Base-by-base conservation (phyloP, 2,113 vertebrate species). In the Polyodon spathula region DNA sequence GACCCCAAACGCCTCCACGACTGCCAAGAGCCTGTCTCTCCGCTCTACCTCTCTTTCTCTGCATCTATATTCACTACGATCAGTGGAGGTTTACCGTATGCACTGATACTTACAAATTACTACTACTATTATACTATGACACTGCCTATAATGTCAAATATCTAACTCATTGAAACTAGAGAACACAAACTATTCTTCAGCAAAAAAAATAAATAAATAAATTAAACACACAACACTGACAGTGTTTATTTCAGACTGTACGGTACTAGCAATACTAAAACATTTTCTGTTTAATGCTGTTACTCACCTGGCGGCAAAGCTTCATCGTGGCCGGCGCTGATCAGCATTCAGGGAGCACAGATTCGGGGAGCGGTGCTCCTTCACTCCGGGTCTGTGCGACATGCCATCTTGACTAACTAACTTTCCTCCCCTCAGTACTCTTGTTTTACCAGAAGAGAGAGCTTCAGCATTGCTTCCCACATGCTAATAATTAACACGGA, bases 401-500 rank as follows among this genome's bases (percentile, higher is more conserved):
- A 80, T 76, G 73, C 82, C 85, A 84, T 86, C 75, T 81, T 80
- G 72, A 79, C 76, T 77, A 81, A 82, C 77, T 83, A 7, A 12
- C 43, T 83, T 78, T 73, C 68, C 71, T 79, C 68, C 65, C 71
- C 66, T 62, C 72, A 71, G 71, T 68, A 41, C 68, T 73, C 72
- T 61, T 65, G 40, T 75, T 68, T 65, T 71, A 73, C 54, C n/a
- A 44, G 66, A 68, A 63, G 67, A 68, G 70, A 72, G 73, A 7
- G 73, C 79, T 74, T 78, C 78, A 61, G 78, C 72, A 72, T 77
- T 79, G 78, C 86, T 89, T 78, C 82, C 87, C 90, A 91, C 90
- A 90, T 89, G 91, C 80, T 90, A 87, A 86, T 92, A 82, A 92
- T 93, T 94, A 92, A 89, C 90, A 88, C 81, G 82, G 79, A 81